A percentile compares a stretch with the other conserved stretches of the same genome.
phyloP scores from a whole-genome alignment of 2,797 vertebrate species.

The Acipenser transmontanus region DNA sequence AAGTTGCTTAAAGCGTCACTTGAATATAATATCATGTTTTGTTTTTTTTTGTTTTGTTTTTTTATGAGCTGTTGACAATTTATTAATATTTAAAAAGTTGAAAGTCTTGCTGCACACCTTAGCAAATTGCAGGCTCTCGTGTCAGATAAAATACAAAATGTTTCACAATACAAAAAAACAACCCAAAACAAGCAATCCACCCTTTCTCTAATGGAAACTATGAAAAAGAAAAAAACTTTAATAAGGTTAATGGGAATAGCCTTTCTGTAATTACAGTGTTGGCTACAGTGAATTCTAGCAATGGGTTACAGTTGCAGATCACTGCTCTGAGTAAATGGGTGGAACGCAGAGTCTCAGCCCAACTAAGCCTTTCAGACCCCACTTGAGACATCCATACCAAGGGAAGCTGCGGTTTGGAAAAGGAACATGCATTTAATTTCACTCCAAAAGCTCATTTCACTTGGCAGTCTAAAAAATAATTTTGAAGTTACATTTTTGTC shows the following conservation, averaged over 20 bases:
- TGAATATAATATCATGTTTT: too few relatives aligned
- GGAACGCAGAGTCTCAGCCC: conserved; percentile 66
- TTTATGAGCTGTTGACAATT: too few relatives aligned
- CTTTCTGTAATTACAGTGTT: conserved; percentile 41
- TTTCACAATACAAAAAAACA: too few relatives aligned
- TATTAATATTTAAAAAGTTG: too few relatives aligned
- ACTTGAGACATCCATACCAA: conserved; percentile 61
- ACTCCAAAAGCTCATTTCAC: conserved; percentile 63
- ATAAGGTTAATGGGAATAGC: conserved; percentile 16
- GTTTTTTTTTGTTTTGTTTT: too few relatives aligned
- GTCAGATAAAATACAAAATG: too few relatives aligned
- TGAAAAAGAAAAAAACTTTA: conserved; percentile 12
- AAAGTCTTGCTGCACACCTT: too few relatives aligned
- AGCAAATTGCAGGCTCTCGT: too few relatives aligned
- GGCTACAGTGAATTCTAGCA: conserved; percentile 42
- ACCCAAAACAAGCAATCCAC: conserved; percentile 12
- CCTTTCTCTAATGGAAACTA: conserved; percentile 9
- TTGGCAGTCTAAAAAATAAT: conserved; percentile 69
- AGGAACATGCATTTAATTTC: conserved; percentile 65
- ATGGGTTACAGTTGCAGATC: conserved; percentile 49
- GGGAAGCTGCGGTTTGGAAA: conserved; percentile 74
- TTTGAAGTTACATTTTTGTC: conserved; percentile 64
- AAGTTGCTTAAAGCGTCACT: too few relatives aligned
- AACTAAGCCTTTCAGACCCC: conserved; percentile 61
- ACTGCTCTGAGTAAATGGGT: conserved; percentile 56